These are phyloP conservation scores for Tortricodes alternella DNA, from an alignment of 2,888 invertebrate species.

Conservation along the genomic window DNA sequence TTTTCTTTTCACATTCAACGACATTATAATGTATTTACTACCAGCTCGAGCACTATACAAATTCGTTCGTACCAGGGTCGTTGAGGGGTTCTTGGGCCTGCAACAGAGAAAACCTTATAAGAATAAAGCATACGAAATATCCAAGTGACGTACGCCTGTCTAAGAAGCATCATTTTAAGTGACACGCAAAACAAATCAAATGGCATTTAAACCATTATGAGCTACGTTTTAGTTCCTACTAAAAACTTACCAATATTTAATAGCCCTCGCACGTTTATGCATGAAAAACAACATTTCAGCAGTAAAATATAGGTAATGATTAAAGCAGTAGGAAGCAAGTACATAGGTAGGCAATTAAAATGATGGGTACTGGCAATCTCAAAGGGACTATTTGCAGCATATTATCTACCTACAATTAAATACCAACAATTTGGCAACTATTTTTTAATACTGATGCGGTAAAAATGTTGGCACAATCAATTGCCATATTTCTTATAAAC, in stretches of 20 bases:
- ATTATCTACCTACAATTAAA: constrained; percentile 64
- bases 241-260: constrained; percentile 65
- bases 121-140: constrained; percentile 21
- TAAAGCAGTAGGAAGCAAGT: constrained; percentile 55
- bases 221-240: constrained; percentile 36
- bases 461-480: constrained; percentile 82
- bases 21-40: constrained; percentile 76
- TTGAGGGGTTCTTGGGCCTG: constrained; percentile 93
- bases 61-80: constrained; percentile 90
- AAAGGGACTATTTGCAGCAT: constrained; percentile 75
- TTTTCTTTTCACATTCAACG: constrained; percentile 79
- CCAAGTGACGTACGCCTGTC: background rate
- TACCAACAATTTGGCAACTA: constrained; percentile 77
- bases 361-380: constrained; percentile 52
- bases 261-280: constrained; percentile 75
- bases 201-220: constrained; percentile 9
- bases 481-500: constrained; percentile 63
- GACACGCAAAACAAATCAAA: constrained; percentile 21
- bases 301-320: constrained; percentile 55
- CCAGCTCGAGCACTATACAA: constrained; percentile 85
- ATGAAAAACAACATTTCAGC: constrained; percentile 72
- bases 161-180: constrained; percentile 9
- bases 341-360: too few species aligned
- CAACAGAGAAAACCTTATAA: constrained; percentile 61
- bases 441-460: constrained; percentile 81